Base-by-base conservation (phyloP, 2,888 invertebrate genomes). In the Mantis religiosa region DNA sequence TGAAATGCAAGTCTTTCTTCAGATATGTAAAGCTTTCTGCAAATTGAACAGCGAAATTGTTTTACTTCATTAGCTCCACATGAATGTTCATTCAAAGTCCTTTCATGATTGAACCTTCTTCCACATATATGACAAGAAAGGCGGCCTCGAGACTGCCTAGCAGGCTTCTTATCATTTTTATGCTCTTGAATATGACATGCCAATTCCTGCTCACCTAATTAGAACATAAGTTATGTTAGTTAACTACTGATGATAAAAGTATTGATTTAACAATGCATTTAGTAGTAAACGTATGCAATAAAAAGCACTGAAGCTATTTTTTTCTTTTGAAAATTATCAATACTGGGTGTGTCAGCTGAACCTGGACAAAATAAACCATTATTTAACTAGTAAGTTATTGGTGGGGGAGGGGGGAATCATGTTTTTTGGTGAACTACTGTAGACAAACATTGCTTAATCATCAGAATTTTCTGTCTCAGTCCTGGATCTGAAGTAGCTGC, bases 91-190 rank as follows among this genome's bases (percentile, higher is more conserved):
- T 83, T 82, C 85, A 89, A 84, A 3, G 90, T 90, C 71, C 87
- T 88, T 47, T 90, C 89, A 34, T 85, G 89, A 82, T 90, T 90
- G 84, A 90, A 90, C 14, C 89, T 88, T 30, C 90, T 87, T 8
- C 89, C 87, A 85, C 90, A 90, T 9, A 85, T 85, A 47, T 82
- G 30, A 88, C 90, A 90, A 14, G 34, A 47, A 14, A 90, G 25
- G 12, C 89, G 88, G n/a, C 87, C 88, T 28, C 41, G 83, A 27
- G 87, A 28, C 20, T 84, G 28, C 47, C 87, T 89, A 81, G 30
- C 54, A 27, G 27, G 25, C 83, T 88, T 89, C 41, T 82, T 88
- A 20, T 87, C 84, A 82, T 47, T 82, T 86, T 84, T 89, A 82
- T 90, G 90, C 15, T 89, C 89, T 28, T 85, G 85, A 41, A 87